Base-by-base conservation (phyloP, 2,113 vertebrate species). In the Platanista minor region DNA sequence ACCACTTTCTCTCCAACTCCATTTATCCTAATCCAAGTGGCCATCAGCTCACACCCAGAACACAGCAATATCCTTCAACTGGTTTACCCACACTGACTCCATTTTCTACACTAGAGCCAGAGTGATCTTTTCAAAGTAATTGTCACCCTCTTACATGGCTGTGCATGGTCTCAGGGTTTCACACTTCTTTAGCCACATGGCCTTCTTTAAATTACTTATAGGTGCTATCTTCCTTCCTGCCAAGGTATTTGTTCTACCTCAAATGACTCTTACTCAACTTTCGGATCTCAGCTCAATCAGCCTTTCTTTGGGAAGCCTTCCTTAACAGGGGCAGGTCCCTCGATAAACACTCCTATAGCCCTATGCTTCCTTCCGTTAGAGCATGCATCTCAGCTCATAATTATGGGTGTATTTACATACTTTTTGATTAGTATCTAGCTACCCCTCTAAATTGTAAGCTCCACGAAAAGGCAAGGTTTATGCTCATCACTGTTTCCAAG, bases 401-500 rank as follows among this genome's bases (percentile, higher is more conserved):
- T 29, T 57, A 62, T 14, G 36, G 29, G 8, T 69, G 0, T 59
- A 66, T n/a, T 85, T 31, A 61, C 41, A 21, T 17, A 75, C 13
- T 85, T 95, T 59, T 36, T 82, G 52, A 66, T 61, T 78, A 81
- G 80, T 66, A 91, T 20, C 77, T 77, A 96, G 41, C 46, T 77
- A 21, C 54, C 15, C n/a, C 29, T 29, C 39, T 36, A 90, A n/a
- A 62, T 39, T 49, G 67, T 61, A 95, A 91, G 12, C 15, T 52
- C 17, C 36, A 57, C 6, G 20, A 74, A 95, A 91, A 96, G 27
- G 15, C 41, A 87, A 67, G 27, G 20, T 9, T 92, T 90, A 78
- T 87, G n/a, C 33, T 92, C 52, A 92, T 91, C 67, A 72, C 43
- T 88, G n/a, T 77, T 85, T 88, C 41, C 23, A 91, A 90, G 43